Evolutionary conservation across 2,113 vertebrate species (phyloP).

Genomic region (Lampris megalopsis): DNA sequence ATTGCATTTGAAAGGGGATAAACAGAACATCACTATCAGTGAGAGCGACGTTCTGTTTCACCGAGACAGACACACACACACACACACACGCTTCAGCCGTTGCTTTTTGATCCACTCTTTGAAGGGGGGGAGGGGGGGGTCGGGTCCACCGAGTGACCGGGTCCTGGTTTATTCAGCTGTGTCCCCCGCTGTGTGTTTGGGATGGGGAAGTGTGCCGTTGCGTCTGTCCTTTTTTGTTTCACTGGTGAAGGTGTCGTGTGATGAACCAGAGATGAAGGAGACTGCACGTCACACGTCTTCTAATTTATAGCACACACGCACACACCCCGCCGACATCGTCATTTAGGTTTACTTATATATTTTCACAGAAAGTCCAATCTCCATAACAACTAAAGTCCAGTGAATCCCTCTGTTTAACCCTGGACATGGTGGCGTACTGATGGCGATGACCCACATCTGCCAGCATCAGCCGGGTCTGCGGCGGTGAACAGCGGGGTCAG

Average conservation of each 20-base stretch:
- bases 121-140: slow-evolving; percentile 32
- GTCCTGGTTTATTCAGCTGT: slow-evolving; percentile 77
- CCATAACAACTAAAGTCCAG: no score
- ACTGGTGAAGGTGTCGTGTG: slow-evolving; percentile 35
- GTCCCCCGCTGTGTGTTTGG: slow-evolving; percentile 52
- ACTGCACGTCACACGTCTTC: slow-evolving; percentile 5
- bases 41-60: slow-evolving; percentile 32
- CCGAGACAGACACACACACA: not conserved
- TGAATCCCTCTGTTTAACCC: not conserved
- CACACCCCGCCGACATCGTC: not conserved
- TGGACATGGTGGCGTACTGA: slow-evolving; percentile 26
- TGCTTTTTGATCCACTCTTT: slow-evolving; percentile 61
- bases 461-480: slow-evolving; percentile 11
- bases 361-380: no score
- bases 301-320: not conserved
- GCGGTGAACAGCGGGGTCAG: slow-evolving; percentile 33
- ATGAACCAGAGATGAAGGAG: slow-evolving; percentile 21
- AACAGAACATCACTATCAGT: slow-evolving; percentile 28
- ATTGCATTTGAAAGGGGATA: slow-evolving; percentile 18
- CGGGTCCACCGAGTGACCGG: slow-evolving; percentile 43
- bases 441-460: slow-evolving; percentile 65
- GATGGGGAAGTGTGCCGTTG: slow-evolving; percentile 54
- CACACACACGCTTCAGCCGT: slow-evolving; percentile 27
- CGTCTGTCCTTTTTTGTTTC: slow-evolving; percentile 54
- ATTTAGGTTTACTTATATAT: not conserved